These are phyloP conservation scores for Rhopalosiphum nymphaeae DNA, from an alignment of 2,888 invertebrate genomes.

Conservation along the genomic window DNA sequence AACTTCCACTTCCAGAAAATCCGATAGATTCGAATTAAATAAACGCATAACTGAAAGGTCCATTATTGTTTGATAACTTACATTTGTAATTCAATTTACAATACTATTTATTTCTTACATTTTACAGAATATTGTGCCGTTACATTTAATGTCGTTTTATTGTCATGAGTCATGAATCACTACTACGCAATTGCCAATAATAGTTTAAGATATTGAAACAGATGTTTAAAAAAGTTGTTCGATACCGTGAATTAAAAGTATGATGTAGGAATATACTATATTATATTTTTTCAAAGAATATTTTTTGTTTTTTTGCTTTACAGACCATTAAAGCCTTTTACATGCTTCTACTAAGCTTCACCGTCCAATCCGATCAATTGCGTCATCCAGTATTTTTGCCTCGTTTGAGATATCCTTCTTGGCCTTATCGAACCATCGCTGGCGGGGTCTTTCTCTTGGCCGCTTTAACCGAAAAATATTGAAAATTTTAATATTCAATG, in stretches of 20 bases:
- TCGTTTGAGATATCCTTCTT: not conserved
- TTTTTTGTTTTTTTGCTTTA: not conserved
- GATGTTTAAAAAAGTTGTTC: not conserved
- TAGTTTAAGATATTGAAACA: not conserved
- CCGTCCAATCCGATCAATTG: not conserved
- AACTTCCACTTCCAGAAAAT: not conserved
- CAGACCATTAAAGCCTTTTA: not conserved
- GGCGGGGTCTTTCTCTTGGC: not conserved
- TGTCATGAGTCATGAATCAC: not conserved
- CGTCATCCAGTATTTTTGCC: not conserved
- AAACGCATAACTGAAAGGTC: not conserved
- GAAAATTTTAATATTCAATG: not conserved
- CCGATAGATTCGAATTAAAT: not conserved
- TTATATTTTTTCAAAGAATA: not conserved
- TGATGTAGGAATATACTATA: not conserved
- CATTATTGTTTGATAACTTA: not conserved
- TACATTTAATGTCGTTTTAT: not conserved
- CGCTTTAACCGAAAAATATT: not conserved
- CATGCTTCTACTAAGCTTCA: not conserved
- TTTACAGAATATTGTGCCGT: not conserved
- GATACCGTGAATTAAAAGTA: not conserved
- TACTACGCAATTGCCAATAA: not conserved
- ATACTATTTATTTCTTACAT: not conserved
- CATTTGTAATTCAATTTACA: not conserved
- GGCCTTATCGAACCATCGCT: not conserved